Evolutionary conservation across 1,140 invertebrate species (phyloP).

Genomic region (Medauroidea extradentata): DNA sequence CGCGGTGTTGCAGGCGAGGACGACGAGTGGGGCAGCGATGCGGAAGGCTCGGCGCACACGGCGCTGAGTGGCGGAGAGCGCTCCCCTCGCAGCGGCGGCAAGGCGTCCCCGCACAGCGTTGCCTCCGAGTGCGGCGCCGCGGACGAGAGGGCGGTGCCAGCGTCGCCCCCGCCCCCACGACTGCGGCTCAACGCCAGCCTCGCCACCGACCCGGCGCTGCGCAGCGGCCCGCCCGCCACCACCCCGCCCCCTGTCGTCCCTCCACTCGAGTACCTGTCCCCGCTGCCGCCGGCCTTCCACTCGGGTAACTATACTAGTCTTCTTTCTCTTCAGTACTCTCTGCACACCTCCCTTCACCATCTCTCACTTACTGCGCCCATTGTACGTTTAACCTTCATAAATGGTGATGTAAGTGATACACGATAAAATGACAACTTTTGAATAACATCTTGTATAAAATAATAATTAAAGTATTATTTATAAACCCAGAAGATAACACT

Average conservation of each 20-base stretch:
- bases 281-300: constrained; percentile 3
- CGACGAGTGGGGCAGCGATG: constrained; percentile 55
- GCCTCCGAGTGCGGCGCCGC: constrained; percentile 16
- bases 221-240: constrained; percentile 28
- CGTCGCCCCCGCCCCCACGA: constrained; percentile 49
- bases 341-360: no score
- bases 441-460: no score
- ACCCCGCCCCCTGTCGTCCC: constrained; percentile 24
- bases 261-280: constrained; percentile 12
- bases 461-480: no score
- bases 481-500: no score
- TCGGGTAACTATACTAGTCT: constrained; percentile 5
- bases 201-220: constrained; percentile 73
- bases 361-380: no score
- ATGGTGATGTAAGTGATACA: no score
- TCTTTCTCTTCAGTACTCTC: no score
- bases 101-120: constrained; percentile 9
- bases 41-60: constrained; percentile 37
- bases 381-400: no score
- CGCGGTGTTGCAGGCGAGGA: constrained; percentile 38
- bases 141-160: constrained; percentile 9
- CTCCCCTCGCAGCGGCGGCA: background rate
- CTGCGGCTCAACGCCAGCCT: constrained; percentile 70
- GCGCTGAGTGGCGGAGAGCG: constrained; percentile 13
- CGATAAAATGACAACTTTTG: no score